Evolutionary conservation across 2,888 invertebrate genomes (phyloP).

Genomic region (Agriopis leucophaearia): DNA sequence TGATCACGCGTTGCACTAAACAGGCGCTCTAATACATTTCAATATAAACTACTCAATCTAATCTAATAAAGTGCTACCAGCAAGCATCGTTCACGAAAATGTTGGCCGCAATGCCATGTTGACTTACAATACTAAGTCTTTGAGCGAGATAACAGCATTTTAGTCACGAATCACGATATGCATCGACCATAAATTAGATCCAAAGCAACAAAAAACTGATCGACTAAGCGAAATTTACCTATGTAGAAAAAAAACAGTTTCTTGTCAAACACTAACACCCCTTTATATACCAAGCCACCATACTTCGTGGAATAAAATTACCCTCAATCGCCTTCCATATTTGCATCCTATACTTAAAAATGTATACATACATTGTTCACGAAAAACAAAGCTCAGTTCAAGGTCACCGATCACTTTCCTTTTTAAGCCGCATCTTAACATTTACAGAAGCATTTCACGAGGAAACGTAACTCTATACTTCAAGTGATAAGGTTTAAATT

Average conservation of each 20-base stretch:
- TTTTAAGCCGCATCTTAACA: slow-evolving; percentile 48
- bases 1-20: no score
- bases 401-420: slow-evolving; percentile 65
- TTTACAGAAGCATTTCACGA: slow-evolving; percentile 16
- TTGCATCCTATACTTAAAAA: slow-evolving; percentile 9
- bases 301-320: slow-evolving; percentile 22
- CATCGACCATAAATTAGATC: no score
- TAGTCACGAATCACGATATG: no score
- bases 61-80: no score
- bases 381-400: slow-evolving; percentile 58
- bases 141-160: no score
- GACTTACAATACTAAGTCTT: no score
- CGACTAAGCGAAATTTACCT: no score
- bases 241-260: not conserved
- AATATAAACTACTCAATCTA: no score
- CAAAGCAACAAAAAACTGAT: no score
- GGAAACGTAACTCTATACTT: slow-evolving; percentile 22
- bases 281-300: not conserved
- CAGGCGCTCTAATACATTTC: no score
- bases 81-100: no score
- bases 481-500: slow-evolving; percentile 28
- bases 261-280: not conserved
- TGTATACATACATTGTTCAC: slow-evolving; percentile 29
- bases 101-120: no score
- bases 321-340: slow-evolving; percentile 11